Conservation (phyloP, 2,113 vertebrate species). For the Tragulus kanchil region DNA sequence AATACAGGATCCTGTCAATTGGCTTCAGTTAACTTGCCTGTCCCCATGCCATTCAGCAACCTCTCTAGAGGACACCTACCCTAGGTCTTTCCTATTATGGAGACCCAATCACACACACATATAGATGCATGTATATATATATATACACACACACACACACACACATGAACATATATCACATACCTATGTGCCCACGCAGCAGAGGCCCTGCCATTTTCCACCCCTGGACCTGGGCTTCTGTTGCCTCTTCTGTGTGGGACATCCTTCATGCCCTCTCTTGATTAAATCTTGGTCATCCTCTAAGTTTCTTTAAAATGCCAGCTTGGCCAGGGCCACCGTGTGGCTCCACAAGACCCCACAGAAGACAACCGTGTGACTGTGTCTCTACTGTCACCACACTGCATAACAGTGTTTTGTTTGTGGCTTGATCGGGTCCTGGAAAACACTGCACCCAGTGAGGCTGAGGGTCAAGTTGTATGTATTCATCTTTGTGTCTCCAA, state of each 20-base stretch:
- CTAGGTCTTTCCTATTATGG: not conserved
- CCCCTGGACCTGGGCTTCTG: not conserved
- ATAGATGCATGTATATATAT: not conserved
- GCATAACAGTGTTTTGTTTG: not conserved
- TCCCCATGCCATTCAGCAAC: not conserved
- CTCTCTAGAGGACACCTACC: not conserved
- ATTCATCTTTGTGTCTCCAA: not conserved
- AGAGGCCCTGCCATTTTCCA: not conserved
- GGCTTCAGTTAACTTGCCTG: not conserved
- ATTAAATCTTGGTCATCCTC: not conserved
- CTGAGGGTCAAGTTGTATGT: not conserved
- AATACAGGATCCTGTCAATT: not conserved
- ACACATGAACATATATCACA: not conserved
- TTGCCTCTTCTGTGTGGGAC: not conserved
- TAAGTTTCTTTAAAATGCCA: not conserved
- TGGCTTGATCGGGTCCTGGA: not conserved
- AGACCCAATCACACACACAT: not conserved
- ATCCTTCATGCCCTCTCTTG: not conserved
- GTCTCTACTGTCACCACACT: not conserved
- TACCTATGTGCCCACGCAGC: too few species aligned
- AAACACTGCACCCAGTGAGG: not conserved
- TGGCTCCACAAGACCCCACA: not conserved
- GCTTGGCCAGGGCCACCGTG: not conserved
- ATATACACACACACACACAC: too few species aligned
- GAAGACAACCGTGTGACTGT: not conserved